A percentile compares a stretch with the other conserved stretches of the same genome.
phyloP scores from a whole-genome alignment of 2,888 invertebrate genomes.

The Thera obeliscata region DNA sequence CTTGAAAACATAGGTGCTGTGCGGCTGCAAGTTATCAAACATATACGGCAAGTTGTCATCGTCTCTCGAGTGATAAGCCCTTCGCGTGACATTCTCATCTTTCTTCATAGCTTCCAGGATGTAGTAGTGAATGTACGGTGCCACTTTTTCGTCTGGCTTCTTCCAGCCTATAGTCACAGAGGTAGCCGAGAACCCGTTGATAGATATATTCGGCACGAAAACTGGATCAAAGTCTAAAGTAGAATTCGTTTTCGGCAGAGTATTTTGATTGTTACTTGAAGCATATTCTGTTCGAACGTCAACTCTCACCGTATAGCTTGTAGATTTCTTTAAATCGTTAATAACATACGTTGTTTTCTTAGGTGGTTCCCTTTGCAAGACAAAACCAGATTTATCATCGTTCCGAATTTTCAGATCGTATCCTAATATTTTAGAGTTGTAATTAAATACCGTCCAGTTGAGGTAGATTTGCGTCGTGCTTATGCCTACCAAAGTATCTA shows the following conservation, averaged over 20 bases:
- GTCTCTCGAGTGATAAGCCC: slow-evolving; percentile 87
- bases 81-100: slow-evolving; percentile 78
- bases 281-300: slow-evolving; percentile 88
- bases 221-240: slow-evolving; percentile 90
- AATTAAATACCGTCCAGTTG: slow-evolving; percentile 92
- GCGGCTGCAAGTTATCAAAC: slow-evolving; percentile 90
- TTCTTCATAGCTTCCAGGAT: slow-evolving; percentile 87
- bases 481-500: slow-evolving; percentile 90
- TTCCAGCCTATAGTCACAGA: slow-evolving; percentile 94
- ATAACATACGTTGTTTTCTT: slow-evolving; percentile 88
- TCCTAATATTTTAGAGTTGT: slow-evolving; percentile 87
- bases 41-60: slow-evolving; percentile 89
- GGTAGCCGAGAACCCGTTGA: slow-evolving; percentile 87
- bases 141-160: slow-evolving; percentile 85
- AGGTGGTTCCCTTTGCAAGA: slow-evolving; percentile 79
- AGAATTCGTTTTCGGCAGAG: slow-evolving; percentile 70
- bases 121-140: slow-evolving; percentile 90
- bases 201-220: slow-evolving; percentile 91
- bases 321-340: slow-evolving; percentile 86
- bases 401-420: slow-evolving; percentile 83
- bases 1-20: slow-evolving; percentile 92
- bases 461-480: slow-evolving; percentile 90
- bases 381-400: neutral
- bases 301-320: slow-evolving; percentile 88
- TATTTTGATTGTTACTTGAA: slow-evolving; percentile 65